A percentile compares a stretch with the other conserved stretches of the same genome.
phyloP scores from a whole-genome alignment of 2,797 vertebrate species.

The Meda fulgida region DNA sequence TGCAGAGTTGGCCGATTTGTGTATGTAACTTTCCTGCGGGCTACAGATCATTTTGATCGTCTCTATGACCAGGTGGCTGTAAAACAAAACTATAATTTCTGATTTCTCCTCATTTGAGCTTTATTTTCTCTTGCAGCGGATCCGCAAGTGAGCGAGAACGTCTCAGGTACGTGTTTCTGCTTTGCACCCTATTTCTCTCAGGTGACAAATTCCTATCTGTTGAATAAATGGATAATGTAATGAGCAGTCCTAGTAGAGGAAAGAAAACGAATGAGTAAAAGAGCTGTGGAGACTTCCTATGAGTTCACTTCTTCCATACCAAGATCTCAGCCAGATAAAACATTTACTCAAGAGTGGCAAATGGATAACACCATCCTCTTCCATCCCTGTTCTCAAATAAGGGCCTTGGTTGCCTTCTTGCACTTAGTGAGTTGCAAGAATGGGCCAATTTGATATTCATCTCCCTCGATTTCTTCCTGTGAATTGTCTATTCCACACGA shows the following conservation, averaged over 20 bases:
- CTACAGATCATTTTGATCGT: constrained; percentile 56
- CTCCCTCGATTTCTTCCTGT: constrained; percentile 15
- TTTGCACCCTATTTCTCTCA: constrained; percentile 23
- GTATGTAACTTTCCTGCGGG: constrained; percentile 40
- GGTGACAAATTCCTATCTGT: constrained; percentile 60
- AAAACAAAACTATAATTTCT: constrained; percentile 41
- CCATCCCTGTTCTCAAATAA: constrained; percentile 9
- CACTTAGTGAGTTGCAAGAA: constrained; percentile 16
- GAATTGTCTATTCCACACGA: constrained; percentile 15
- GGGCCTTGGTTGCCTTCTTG: constrained; percentile 33
- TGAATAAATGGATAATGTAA: constrained; percentile 50
- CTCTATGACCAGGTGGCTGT: constrained; percentile 34
- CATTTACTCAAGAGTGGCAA: constrained; percentile 61
- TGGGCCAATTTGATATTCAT: constrained; percentile 27
- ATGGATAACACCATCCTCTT: constrained; percentile 30
- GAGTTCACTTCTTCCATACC: constrained; percentile 60
- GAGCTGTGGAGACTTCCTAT: constrained; percentile 47
- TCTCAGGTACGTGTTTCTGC: constrained; percentile 83
- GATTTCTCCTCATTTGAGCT: constrained; percentile 40
- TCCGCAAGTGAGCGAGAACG: constrained; percentile 89
- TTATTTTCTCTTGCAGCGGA: constrained; percentile 79
- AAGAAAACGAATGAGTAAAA: constrained; percentile 16
- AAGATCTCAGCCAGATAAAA: constrained; percentile 62
- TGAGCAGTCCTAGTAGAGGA: constrained; percentile 24
- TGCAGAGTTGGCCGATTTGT: constrained; percentile 29